These are phyloP conservation scores for Anguilla megastoma DNA, from an alignment of 2,797 vertebrate species.

Conservation along the genomic window DNA sequence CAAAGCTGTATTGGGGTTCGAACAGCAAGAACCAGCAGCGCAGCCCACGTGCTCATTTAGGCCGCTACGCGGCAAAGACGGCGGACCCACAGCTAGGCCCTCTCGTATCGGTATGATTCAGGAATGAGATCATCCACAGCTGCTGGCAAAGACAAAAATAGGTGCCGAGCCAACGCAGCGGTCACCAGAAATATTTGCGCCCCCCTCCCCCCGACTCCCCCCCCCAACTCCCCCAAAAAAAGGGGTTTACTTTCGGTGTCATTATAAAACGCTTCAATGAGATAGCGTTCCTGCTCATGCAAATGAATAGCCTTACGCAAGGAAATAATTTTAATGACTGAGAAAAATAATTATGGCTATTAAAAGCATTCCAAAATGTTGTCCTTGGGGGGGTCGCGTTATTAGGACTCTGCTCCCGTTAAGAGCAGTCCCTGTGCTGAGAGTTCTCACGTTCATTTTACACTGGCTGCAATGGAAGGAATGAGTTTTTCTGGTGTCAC, in stretches of 20 bases:
- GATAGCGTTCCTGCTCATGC: neutral
- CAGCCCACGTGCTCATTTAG: neutral
- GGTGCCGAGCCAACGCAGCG: neutral
- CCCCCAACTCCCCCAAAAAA: neutral
- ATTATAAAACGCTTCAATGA: neutral
- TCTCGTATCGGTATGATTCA: neutral
- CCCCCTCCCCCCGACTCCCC: too few species aligned
- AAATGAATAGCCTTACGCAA: neutral
- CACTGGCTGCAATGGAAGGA: too few species aligned
- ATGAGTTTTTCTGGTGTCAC: neutral
- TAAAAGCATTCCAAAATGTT: neutral
- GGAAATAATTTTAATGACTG: neutral
- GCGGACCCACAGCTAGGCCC: neutral
- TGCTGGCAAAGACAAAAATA: conserved; percentile 10
- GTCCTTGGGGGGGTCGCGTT: neutral
- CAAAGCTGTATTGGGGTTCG: too few species aligned
- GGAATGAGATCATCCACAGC: conserved; percentile 18
- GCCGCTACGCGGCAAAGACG: neutral
- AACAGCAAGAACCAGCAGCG: neutral
- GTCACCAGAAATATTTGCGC: neutral
- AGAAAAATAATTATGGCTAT: neutral
- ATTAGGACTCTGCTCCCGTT: neutral
- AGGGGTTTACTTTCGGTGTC: neutral
- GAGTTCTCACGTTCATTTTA: neutral
- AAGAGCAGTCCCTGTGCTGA: neutral